These are phyloP conservation scores for Bergia puertoricense DNA, from an alignment of 92 coral and sea anemone genomes.

Conservation along the genomic window DNA sequence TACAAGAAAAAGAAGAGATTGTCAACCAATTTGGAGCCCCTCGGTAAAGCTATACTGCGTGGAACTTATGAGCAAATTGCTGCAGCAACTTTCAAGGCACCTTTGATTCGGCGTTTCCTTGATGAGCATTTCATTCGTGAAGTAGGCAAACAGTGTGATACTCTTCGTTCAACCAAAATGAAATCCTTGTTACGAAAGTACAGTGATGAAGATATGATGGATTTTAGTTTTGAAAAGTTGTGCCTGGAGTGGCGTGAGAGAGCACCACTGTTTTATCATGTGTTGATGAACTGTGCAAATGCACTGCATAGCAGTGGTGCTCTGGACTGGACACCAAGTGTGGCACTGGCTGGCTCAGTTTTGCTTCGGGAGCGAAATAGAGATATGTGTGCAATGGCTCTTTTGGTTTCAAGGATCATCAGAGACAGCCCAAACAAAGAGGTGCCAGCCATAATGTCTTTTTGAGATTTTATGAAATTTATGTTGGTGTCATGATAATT, in stretches of 20 bases:
- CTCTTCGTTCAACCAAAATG: neutral
- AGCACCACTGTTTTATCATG: neutral
- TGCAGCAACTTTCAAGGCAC: neutral
- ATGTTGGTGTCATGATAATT: too few species aligned
- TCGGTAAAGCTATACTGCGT: neutral
- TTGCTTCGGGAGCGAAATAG: neutral
- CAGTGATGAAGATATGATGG: neutral
- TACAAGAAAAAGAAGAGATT: neutral
- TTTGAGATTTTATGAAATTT: too few species aligned
- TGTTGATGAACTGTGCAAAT: neutral
- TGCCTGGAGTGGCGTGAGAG: slow-evolving; percentile 2
- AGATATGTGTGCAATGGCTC: neutral
- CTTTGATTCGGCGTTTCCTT: neutral
- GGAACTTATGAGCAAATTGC: slow-evolving; percentile 11
- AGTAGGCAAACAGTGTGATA: neutral
- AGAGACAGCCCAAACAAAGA: neutral
- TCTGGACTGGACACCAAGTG: neutral
- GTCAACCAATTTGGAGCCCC: neutral
- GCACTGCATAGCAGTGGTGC: neutral
- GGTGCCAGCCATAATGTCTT: neutral
- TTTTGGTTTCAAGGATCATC: neutral
- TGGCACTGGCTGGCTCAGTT: slow-evolving; percentile 10
- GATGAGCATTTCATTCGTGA: neutral
- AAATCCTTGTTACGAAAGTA: neutral
- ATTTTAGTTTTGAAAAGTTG: neutral